phyloP scores from a whole-genome alignment of 1,140 invertebrate genomes.

The Bombus impatiens region DNA sequence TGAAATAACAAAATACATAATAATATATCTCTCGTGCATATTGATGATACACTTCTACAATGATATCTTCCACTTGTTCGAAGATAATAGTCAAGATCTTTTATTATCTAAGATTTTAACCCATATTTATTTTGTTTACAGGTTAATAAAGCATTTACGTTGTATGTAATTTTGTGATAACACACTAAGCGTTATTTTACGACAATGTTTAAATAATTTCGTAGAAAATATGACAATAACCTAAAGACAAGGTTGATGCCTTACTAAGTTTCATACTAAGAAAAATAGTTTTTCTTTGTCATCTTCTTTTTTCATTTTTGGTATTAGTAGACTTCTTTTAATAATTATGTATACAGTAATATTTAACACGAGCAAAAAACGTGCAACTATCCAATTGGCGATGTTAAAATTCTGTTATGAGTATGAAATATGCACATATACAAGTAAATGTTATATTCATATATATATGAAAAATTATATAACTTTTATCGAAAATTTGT shows the following conservation, averaged over 20 bases:
- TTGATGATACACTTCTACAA: no score
- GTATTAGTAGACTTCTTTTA: not conserved
- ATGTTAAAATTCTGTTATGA: not conserved
- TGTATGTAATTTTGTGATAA: not conserved
- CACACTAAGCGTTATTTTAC: not conserved
- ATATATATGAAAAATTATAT: no score
- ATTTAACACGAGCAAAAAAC: not conserved
- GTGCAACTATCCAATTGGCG: not conserved
- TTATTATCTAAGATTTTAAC: not conserved
- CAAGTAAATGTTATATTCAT: no score
- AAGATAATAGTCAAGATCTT: not conserved
- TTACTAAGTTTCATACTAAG: not conserved
- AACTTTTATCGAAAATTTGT: no score
- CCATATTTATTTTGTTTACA: not conserved
- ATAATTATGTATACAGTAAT: not conserved
- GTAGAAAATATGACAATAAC: not conserved
- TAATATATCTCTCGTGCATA: no score
- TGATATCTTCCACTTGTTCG: not conserved
- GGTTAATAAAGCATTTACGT: no score
- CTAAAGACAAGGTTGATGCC: not conserved
- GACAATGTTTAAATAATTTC: not conserved
- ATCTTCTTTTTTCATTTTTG: not conserved
- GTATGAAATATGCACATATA: not conserved
- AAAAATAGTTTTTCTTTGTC: not conserved
- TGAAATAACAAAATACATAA: no score